Base-by-base conservation (phyloP, 2,797 vertebrate species). In the Esox lucius region DNA sequence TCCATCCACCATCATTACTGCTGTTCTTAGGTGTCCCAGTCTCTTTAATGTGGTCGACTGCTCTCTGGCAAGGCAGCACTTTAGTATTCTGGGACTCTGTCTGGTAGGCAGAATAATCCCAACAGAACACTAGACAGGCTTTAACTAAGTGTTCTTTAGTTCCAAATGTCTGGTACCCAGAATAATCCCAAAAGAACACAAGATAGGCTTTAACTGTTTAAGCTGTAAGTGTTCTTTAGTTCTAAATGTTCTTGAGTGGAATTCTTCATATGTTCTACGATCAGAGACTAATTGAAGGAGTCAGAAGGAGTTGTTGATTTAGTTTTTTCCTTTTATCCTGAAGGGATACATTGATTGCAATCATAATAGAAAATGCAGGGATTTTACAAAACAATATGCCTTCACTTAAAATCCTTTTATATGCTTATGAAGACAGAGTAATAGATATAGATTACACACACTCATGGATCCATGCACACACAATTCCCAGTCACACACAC, bases 11-110 rank as follows among this genome's bases (percentile, higher is more conserved):
- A 72, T 90, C 86, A 90, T 89, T 89, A 90, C 84, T 79, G 80
- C 85, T 86, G 81, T 88, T 75, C 84, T 84, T 65, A 79, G 82
- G 78, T 79, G 68, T 80, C 86, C 76, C 83, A 49, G 75, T 81
- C 75, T 84, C 85, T 87, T 88, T 85, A 86, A 86, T 82, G 88
- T 89, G 86, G 70, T 72, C 80, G 59, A 66, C 65, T 80, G 79
- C 72, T 86, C 77, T 81, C 82, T 80, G 83, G 81, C 84, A 85
- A 84, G 84, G 81, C 88, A 89, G 89, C 87, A 89, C 85, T 83
- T 81, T 72, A 82, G 80, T 81, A 70, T 78, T 74, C 87, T 83
- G 72, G 83, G 77, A 82, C 72, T 78, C 82, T 76, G 75, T 72
- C 74, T 79, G 74, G 65, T 78, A 39, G 70, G 68, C 71, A 74